phyloP scores from a whole-genome alignment of 2,888 invertebrate genomes.

The Rhimphoctona megacephalus region DNA sequence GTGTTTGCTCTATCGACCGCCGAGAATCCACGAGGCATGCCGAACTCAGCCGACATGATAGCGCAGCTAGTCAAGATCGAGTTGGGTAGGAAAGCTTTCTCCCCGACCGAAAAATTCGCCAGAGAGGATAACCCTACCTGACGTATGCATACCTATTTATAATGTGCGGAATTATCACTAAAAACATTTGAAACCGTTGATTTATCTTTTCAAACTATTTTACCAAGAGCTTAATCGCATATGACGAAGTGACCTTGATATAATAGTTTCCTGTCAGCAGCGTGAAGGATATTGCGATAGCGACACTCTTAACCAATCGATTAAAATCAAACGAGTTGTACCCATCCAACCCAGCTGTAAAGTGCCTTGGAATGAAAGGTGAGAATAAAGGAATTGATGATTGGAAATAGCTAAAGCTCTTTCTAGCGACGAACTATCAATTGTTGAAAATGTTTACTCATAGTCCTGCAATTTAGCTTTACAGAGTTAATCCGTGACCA shows the following conservation, averaged over 20 bases:
- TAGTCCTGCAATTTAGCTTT: not conserved
- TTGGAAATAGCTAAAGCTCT: not conserved
- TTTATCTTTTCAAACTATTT: not conserved
- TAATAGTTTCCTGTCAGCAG: not conserved
- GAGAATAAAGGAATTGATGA: not conserved
- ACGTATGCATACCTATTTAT: too few relatives aligned
- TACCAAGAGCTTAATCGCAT: too few relatives aligned
- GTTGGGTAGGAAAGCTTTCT: constrained; percentile 49
- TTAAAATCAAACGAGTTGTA: not conserved
- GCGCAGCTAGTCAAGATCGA: constrained; percentile 39
- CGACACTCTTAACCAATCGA: not conserved
- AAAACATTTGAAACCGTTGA: not conserved
- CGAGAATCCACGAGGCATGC: constrained; percentile 82
- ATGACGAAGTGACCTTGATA: not conserved
- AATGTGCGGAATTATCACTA: not conserved
- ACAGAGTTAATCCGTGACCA: too few relatives aligned
- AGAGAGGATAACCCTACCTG: not conserved
- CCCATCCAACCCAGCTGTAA: too few relatives aligned
- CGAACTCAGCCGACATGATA: constrained; percentile 80
- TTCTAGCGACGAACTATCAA: not conserved
- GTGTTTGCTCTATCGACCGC: constrained; percentile 85
- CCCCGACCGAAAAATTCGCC: constrained; percentile 1
- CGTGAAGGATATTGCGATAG: not conserved
- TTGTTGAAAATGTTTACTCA: not conserved
- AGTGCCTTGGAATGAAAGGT: not conserved